These are phyloP conservation scores for Labeo rohita DNA, from an alignment of 2,113 vertebrate genomes.

Conservation along the genomic window DNA sequence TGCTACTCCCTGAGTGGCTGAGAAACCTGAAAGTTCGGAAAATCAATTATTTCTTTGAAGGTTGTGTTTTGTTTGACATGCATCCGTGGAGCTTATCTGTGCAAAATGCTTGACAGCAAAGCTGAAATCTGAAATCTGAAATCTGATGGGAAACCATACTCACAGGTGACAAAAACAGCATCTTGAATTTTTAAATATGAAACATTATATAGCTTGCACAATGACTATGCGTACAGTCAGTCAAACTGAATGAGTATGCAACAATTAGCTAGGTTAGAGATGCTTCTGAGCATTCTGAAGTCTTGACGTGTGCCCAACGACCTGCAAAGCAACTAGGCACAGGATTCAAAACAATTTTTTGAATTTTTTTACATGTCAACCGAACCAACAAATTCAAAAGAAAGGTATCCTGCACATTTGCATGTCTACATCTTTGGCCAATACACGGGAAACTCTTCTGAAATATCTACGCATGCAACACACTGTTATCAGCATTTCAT, in stretches of 20 bases:
- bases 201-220: background rate
- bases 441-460: background rate
- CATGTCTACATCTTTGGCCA: background rate
- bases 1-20: slow-evolving; percentile 85
- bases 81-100: background rate
- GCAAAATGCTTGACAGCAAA: background rate
- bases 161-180: background rate
- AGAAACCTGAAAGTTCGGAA: slow-evolving; percentile 78
- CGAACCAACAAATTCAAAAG: background rate
- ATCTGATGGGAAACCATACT: background rate
- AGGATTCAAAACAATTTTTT: background rate
- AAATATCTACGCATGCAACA: background rate
- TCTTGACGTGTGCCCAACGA: background rate
- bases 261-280: background rate
- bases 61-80: background rate
- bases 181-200: background rate
- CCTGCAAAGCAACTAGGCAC: background rate
- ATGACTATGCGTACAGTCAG: background rate
- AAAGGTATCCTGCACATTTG: background rate
- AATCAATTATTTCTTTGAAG: background rate
- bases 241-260: background rate
- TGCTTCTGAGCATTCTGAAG: background rate
- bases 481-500: background rate
- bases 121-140: background rate
- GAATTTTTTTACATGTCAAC: background rate